Conservation (phyloP, 2,113 vertebrate genomes). For the Amia ocellicauda region DNA sequence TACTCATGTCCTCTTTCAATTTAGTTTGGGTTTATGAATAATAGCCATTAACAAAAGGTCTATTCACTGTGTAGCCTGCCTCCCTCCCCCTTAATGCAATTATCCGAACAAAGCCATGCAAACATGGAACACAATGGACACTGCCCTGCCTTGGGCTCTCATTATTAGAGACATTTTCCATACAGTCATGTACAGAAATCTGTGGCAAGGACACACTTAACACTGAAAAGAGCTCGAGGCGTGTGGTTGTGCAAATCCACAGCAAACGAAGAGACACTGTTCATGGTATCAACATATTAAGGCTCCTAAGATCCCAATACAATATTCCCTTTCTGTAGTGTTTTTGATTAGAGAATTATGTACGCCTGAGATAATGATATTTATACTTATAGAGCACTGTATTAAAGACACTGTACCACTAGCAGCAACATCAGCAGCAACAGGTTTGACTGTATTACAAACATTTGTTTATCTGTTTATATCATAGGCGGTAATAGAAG, state of each 20-base stretch:
- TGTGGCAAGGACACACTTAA: constrained; percentile 26
- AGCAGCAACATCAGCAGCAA: too few species aligned
- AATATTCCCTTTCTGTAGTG: constrained; percentile 12
- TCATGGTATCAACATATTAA: neutral
- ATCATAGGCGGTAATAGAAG: too few species aligned
- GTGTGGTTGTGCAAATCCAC: constrained; percentile 14
- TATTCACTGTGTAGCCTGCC: constrained; percentile 58
- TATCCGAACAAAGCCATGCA: constrained; percentile 69
- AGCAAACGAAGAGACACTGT: constrained; percentile 30
- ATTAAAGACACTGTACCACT: too few species aligned
- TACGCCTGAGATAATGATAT: too few species aligned
- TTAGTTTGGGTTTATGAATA: constrained; percentile 70
- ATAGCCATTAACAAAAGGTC: constrained; percentile 68
- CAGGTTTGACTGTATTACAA: too few species aligned
- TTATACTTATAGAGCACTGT: neutral
- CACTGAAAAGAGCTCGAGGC: constrained; percentile 38
- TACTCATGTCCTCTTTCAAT: constrained; percentile 57
- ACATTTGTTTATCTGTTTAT: too few species aligned
- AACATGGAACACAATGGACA: constrained; percentile 54
- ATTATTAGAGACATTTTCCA: constrained; percentile 32
- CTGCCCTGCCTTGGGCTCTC: constrained; percentile 20
- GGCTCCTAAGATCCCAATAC: constrained; percentile 16
- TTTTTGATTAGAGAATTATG: constrained; percentile 17
- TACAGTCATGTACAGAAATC: constrained; percentile 33
- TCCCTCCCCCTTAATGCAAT: constrained; percentile 51